Evolutionary conservation across 2,113 vertebrate genomes (phyloP).

Genomic region (Brachypteracias leptosomus): DNA sequence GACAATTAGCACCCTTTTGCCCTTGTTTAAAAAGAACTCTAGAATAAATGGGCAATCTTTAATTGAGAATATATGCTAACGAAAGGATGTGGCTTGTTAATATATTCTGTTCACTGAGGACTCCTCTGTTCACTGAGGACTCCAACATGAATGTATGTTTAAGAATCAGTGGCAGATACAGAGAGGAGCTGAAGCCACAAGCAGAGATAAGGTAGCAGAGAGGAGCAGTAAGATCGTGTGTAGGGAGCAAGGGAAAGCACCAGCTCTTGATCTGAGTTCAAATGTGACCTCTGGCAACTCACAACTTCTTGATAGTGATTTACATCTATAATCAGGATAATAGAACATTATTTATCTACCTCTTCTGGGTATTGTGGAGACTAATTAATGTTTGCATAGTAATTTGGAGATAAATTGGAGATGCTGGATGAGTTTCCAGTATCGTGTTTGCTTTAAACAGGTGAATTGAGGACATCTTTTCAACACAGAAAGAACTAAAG

Average conservation of each 20-base stretch:
- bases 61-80: neutral
- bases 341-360: neutral
- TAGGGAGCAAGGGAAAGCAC: neutral
- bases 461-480: slow-evolving; percentile 34
- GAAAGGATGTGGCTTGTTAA: neutral
- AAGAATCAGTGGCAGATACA: neutral
- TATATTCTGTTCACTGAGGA: neutral
- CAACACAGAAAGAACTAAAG: neutral
- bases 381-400: neutral
- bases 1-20: neutral
- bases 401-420: neutral
- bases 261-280: neutral
- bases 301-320: neutral
- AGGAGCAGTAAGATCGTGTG: neutral
- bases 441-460: neutral
- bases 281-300: neutral
- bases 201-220: neutral
- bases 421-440: neutral
- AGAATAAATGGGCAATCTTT: neutral
- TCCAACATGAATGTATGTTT: neutral
- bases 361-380: neutral
- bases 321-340: neutral
- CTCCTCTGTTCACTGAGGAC: neutral
- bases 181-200: neutral
- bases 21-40: neutral